Evolutionary conservation across 2,888 invertebrate genomes (phyloP), one percentile per base, ranked within the genome.

Genomic region (Scaptomyza flava): DNA sequence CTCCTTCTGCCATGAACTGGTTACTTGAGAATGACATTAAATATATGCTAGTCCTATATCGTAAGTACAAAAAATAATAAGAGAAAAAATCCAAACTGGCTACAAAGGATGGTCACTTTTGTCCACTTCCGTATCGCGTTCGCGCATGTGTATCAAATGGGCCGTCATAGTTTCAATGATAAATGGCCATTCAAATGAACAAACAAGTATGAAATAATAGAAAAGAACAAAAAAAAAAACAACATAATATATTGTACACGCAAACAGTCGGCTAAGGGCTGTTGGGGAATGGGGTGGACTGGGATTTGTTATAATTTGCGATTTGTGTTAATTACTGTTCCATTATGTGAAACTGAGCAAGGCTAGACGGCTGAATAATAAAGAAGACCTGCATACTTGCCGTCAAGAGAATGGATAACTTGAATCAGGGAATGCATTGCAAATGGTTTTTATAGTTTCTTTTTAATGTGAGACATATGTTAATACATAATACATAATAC

Each of bases 281-380:
- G 45, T 31, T 33, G 33, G 34, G 14, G 31, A 14, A 9, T 31
- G n/a, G 54, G 17, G 14, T 45, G 57, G 51, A 58, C 48, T 57
- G 68, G 67, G 68, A 68, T 74, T 75, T 79, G 79, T 81, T 85
- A 78, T 85, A 81, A 77, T 81, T 85, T 79, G 82, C 75, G 80
- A 85, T 79, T 85, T 80, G 85, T 79, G 82, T 82, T 82, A 82
- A 82, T 82, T 82, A 82, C 85, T 79, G 65, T 72, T 68, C 70
- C 73, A 82, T 82, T 82, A 80, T 85, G 62, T 63, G 53, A 58
- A 58, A 36, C 47, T 57, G 43, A 58, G 31, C 54, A 56, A 36
- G 51, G 51, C 52, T 43, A 71, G 62, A 62, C 57, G 42, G 27
- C 27, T 36, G 23, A 8, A 41, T 8, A 33, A 53, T 12, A 45